Conservation (phyloP, 1,140 invertebrate species). For the Mizuhopecten yessoensis region DNA sequence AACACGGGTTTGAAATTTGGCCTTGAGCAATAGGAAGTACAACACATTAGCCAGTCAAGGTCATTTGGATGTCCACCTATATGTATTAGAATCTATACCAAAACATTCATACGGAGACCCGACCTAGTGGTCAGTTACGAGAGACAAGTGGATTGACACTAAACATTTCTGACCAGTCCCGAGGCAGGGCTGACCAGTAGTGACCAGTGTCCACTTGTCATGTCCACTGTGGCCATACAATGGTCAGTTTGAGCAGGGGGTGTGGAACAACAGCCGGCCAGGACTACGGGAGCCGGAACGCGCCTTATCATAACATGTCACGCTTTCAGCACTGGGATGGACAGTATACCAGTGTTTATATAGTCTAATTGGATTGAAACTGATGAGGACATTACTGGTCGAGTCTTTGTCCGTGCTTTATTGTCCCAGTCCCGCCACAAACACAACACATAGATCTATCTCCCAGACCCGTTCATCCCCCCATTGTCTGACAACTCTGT, state of each 20-base stretch:
- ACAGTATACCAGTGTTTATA: neutral
- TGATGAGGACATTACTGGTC: neutral
- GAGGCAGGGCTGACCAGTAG: neutral
- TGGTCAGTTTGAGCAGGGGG: neutral
- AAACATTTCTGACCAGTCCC: too few species aligned
- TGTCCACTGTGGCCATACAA: neutral
- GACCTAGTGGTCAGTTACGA: neutral
- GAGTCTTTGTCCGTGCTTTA: slow-evolving; percentile 9
- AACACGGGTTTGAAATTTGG: neutral
- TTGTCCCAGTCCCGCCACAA: slow-evolving; percentile 11
- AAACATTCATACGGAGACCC: too few species aligned
- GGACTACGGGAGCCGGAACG: neutral
- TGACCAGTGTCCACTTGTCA: neutral
- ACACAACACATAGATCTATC: slow-evolving; percentile 28
- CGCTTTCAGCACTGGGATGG: slow-evolving; percentile 8
- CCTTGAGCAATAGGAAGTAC: neutral
- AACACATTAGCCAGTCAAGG: neutral
- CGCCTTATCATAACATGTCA: slow-evolving; percentile 14
- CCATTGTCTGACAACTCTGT: neutral
- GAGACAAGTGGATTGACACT: neutral
- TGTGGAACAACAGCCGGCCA: neutral
- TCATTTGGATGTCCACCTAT: neutral
- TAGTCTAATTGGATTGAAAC: slow-evolving; percentile 24
- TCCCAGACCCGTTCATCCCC: neutral
- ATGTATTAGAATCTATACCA: neutral